phyloP scores from a whole-genome alignment of 2,888 invertebrate species.

The Ephialtes manifestator region DNA sequence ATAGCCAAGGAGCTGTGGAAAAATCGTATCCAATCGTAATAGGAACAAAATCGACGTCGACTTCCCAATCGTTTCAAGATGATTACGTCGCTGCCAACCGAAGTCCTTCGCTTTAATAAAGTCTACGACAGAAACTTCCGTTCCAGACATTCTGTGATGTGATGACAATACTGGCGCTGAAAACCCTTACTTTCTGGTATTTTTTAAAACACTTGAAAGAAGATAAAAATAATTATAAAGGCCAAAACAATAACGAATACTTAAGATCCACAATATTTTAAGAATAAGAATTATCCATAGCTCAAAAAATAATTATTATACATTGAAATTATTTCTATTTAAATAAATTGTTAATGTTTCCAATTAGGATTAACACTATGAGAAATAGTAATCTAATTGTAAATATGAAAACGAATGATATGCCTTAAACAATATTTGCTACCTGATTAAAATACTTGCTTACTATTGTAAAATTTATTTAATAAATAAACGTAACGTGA shows the following conservation, averaged over 20 bases:
- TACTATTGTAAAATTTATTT: not conserved
- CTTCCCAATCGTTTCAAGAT: slow-evolving; percentile 18
- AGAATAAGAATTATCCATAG: too few species aligned
- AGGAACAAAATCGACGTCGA: slow-evolving; percentile 57
- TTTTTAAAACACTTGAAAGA: not conserved
- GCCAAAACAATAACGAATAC: not conserved
- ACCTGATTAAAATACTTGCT: not conserved
- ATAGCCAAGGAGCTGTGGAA: slow-evolving; percentile 62
- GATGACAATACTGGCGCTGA: not conserved
- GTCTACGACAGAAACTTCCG: not conserved
- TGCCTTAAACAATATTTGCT: not conserved
- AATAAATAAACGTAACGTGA: not conserved
- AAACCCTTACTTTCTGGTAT: too few species aligned
- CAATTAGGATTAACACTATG: not conserved
- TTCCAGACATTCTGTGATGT: not conserved
- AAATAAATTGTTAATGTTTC: too few species aligned
- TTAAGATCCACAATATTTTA: not conserved
- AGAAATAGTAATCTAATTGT: too few species aligned
- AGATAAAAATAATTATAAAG: too few species aligned
- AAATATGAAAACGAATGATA: not conserved
- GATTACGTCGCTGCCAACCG: not conserved
- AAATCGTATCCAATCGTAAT: slow-evolving; percentile 64
- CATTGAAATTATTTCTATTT: too few species aligned
- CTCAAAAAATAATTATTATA: too few species aligned
- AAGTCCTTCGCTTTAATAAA: not conserved